A percentile compares a stretch with the other conserved stretches of the same genome.
phyloP scores from a whole-genome alignment of 1,140 invertebrate genomes.

The Mesaphorura yosii region DNA sequence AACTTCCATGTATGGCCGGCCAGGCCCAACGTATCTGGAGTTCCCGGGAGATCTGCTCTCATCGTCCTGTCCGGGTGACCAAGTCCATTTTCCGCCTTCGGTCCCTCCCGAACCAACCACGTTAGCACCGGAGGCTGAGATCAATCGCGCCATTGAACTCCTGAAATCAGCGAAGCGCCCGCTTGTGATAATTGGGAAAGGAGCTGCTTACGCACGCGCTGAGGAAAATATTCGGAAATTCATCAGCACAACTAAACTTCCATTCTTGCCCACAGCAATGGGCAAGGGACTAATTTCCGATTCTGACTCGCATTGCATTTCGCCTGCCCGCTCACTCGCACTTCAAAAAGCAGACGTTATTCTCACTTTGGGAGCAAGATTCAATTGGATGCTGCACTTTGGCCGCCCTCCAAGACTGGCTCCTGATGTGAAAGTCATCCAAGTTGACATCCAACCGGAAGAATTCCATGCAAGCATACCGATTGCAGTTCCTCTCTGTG shows the following conservation, averaged over 20 bases:
- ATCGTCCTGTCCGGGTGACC: slow-evolving; percentile 38
- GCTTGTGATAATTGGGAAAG: slow-evolving; percentile 73
- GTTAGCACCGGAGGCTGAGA: slow-evolving; percentile 52
- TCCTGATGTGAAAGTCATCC: slow-evolving; percentile 74
- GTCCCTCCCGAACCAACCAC: slow-evolving; percentile 52
- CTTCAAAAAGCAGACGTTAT: slow-evolving; percentile 79
- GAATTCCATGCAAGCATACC: slow-evolving; percentile 81
- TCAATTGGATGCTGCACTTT: slow-evolving; percentile 98
- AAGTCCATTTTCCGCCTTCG: slow-evolving; percentile 36
- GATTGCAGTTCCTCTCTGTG: slow-evolving; percentile 59
- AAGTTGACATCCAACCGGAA: slow-evolving; percentile 80
- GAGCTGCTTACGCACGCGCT: slow-evolving; percentile 66
- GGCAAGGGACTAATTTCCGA: slow-evolving; percentile 89
- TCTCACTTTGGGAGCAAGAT: slow-evolving; percentile 72
- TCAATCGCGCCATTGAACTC: slow-evolving; percentile 56
- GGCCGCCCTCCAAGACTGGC: slow-evolving; percentile 65
- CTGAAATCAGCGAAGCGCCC: slow-evolving; percentile 62
- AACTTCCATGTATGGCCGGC: slow-evolving; percentile 69
- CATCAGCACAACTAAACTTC: slow-evolving; percentile 57
- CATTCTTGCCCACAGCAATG: slow-evolving; percentile 91
- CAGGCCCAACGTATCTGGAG: slow-evolving; percentile 77
- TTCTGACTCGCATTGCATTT: slow-evolving; percentile 59
- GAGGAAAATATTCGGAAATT: slow-evolving; percentile 59
- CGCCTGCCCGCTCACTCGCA: slow-evolving; percentile 71
- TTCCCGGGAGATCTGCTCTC: slow-evolving; percentile 70